Base-by-base conservation (phyloP, 30 jellyfish, hydroid and myxozoan genomes). In the Phacellophora camtschatica region DNA sequence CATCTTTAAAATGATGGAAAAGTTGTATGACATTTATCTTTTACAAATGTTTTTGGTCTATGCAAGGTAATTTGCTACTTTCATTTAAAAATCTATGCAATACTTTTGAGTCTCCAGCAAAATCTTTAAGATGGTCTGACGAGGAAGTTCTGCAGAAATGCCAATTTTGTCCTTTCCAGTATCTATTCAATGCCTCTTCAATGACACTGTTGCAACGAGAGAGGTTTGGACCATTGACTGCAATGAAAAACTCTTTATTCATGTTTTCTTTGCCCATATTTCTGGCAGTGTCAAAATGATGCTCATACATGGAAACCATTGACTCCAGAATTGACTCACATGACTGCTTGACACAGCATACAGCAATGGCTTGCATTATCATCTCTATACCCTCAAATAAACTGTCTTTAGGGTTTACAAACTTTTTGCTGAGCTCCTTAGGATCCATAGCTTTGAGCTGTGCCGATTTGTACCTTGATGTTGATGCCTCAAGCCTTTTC, bases 171-270 rank as follows among this genome's bases (percentile, higher is more conserved):
- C n/a, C n/a, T n/a, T n/a, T 63, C 77, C 77, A 63, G 33, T 63
- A 63, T 56, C 33, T 6, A 63, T 68, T 72, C 83, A 68, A 35
- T 37, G 68, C 83, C 73, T 68, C 41, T 68, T 68, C 83, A 35
- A 68, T 39, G 69, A 7, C 83, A 72, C 41, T 68, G 46, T 68
- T 39, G 35, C 83, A 68, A 43, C 35, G 83, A 16, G 39, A 72
- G 72, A 68, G 32, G 41, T 72, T 68, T 36, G 83, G 83, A 70
- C 74, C 84, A 46, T 70, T 70, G 49, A 70, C 84, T 23, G 84
- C 84, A 42, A 70, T 55, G 42, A 70, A 70, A 55, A 70, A 70
- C 51, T 41, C 84, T 25, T 70, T 71, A 41, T 70, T 70, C 5
- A 70, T 36, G 25, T 70, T 70, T 5, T 70, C 84, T 36, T 70